Evolutionary conservation across 2,888 invertebrate species (phyloP).

Genomic region (Hyalella azteca): DNA sequence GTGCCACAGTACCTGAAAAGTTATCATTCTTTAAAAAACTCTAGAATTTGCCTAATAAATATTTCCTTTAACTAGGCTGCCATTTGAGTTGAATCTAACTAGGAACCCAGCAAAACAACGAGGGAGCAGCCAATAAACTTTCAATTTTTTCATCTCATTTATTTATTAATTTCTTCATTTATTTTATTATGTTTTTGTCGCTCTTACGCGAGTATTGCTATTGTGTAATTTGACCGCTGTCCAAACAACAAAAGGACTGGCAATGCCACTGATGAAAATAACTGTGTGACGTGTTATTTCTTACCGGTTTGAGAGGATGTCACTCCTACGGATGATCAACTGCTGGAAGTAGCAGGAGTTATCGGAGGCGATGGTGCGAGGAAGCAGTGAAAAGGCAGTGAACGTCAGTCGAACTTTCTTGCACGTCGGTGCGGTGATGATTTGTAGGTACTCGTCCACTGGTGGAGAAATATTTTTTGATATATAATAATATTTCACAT

Average conservation of each 20-base stretch:
- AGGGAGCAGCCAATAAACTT: too few relatives aligned
- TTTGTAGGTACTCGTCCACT: neutral
- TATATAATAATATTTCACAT: neutral
- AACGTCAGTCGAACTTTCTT: neutral
- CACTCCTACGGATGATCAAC: neutral
- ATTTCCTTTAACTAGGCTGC: neutral
- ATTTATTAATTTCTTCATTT: neutral
- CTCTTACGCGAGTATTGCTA: neutral
- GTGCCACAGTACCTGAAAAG: slow-evolving; percentile 8
- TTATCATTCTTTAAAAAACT: neutral
- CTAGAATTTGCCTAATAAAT: neutral
- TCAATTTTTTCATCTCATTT: too few relatives aligned
- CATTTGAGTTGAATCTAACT: neutral
- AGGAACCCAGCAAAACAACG: neutral
- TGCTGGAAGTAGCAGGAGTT: neutral
- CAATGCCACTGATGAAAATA: neutral
- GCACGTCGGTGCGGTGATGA: neutral
- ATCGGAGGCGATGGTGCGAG: neutral
- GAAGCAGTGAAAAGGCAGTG: neutral
- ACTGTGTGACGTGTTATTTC: neutral
- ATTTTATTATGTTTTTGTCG: neutral
- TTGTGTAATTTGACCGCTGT: neutral
- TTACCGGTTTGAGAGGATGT: neutral
- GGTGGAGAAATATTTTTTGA: neutral
- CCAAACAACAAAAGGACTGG: neutral